phyloP scores from a whole-genome alignment of 2,888 invertebrate species.

The Cantharis rustica region DNA sequence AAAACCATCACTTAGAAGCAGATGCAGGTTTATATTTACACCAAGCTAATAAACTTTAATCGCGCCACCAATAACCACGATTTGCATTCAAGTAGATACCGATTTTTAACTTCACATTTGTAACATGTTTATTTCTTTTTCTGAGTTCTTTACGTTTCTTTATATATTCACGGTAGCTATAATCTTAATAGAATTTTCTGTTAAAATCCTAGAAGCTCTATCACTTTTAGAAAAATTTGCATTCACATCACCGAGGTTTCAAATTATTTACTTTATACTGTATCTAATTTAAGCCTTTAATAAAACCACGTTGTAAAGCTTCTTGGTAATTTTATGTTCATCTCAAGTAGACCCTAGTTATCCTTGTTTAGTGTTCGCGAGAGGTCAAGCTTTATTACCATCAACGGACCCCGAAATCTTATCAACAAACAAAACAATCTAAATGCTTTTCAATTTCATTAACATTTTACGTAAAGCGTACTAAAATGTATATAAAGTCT shows the following conservation, averaged over 20 bases:
- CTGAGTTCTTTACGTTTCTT: not conserved
- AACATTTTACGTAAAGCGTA: not conserved
- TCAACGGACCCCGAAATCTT: not conserved
- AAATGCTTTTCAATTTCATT: not conserved
- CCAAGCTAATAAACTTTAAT: too few species aligned
- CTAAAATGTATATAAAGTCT: not conserved
- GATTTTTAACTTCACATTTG: too few species aligned
- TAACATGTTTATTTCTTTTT: not conserved
- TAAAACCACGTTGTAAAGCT: conserved; percentile 15
- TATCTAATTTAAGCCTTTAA: conserved; percentile 20
- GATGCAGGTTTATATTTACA: too few species aligned
- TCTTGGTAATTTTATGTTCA: conserved; percentile 17
- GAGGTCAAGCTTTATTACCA: conserved; percentile 8
- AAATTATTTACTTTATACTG: conserved; percentile 12
- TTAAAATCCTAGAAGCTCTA: not conserved
- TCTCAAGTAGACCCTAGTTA: conserved; percentile 16
- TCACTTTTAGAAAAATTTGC: not conserved
- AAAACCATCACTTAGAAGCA: too few species aligned
- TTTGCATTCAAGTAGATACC: too few species aligned
- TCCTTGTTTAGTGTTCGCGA: conserved; percentile 5
- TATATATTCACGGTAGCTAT: not conserved
- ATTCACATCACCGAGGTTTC: not conserved
- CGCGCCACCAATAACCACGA: too few species aligned
- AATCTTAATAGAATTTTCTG: not conserved
- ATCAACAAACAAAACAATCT: not conserved